These are phyloP conservation scores for Galerucella pusilla DNA, from an alignment of 2,888 invertebrate species.

Conservation along the genomic window DNA sequence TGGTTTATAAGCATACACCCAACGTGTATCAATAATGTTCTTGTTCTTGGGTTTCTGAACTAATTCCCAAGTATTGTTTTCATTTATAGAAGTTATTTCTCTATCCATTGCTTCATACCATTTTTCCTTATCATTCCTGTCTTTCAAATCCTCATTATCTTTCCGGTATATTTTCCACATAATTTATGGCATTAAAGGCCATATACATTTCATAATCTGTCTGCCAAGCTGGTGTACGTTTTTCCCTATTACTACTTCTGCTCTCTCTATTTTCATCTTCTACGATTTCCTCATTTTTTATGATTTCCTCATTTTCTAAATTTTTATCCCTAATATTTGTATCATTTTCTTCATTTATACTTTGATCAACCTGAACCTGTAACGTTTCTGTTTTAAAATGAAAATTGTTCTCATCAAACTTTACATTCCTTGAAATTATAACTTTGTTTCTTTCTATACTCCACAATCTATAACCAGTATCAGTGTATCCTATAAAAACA, in stretches of 20 bases:
- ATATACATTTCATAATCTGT: slow-evolving; percentile 30
- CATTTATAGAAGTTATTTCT: slow-evolving; percentile 15
- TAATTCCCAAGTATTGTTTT: slow-evolving; percentile 20
- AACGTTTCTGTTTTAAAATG: no score
- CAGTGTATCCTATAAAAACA: slow-evolving; percentile 29
- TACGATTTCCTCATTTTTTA: slow-evolving; percentile 1
- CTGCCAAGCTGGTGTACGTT: slow-evolving; percentile 1
- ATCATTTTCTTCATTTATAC: no score
- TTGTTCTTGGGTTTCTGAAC: slow-evolving; percentile 6
- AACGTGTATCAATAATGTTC: background rate
- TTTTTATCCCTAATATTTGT: no score
- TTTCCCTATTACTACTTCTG: background rate
- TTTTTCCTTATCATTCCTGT: background rate
- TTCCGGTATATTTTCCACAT: slow-evolving; percentile 21
- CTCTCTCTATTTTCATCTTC: slow-evolving; percentile 14
- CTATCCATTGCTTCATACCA: slow-evolving; percentile 19
- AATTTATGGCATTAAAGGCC: slow-evolving; percentile 10
- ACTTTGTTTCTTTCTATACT: slow-evolving; percentile 9
- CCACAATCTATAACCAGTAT: slow-evolving; percentile 8
- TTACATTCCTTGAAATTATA: no score
- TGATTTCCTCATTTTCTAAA: no score
- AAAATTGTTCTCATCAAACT: no score
- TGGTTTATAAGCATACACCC: slow-evolving; percentile 15
- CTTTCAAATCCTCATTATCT: slow-evolving; percentile 15
- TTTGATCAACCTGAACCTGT: no score